phyloP scores from a whole-genome alignment of 2,113 vertebrate genomes.

The Myotis yumanensis region DNA sequence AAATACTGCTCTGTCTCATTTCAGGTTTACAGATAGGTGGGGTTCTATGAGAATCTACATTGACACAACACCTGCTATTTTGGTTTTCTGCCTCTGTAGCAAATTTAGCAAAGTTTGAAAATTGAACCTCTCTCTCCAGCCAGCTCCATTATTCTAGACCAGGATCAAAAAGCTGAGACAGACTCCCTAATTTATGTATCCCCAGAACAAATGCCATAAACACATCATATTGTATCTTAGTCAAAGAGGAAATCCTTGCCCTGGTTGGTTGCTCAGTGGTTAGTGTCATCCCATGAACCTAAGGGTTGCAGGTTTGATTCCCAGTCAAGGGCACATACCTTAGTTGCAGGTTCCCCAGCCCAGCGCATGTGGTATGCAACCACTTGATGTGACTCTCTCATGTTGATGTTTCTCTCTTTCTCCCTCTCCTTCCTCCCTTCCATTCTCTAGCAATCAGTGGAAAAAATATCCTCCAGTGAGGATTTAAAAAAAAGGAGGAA shows the following conservation, averaged over 20 bases:
- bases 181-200: neutral
- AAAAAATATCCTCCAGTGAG: no score
- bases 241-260: neutral
- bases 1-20: neutral
- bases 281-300: no score
- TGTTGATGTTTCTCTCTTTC: no score
- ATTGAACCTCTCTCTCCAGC: neutral
- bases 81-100: neutral
- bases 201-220: neutral
- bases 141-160: neutral
- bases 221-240: neutral
- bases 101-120: neutral
- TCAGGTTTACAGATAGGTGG: neutral
- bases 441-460: no score
- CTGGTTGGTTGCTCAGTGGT: no score
- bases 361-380: no score
- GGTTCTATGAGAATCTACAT: neutral
- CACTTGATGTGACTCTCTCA: no score
- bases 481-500: neutral
- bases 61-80: neutral
- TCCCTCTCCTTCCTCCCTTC: no score
- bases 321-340: no score
- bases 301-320: no score
- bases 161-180: neutral
- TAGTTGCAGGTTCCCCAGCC: no score